Base-by-base conservation (phyloP, 2,888 invertebrate genomes). In the Epirrhoe tristata region DNA sequence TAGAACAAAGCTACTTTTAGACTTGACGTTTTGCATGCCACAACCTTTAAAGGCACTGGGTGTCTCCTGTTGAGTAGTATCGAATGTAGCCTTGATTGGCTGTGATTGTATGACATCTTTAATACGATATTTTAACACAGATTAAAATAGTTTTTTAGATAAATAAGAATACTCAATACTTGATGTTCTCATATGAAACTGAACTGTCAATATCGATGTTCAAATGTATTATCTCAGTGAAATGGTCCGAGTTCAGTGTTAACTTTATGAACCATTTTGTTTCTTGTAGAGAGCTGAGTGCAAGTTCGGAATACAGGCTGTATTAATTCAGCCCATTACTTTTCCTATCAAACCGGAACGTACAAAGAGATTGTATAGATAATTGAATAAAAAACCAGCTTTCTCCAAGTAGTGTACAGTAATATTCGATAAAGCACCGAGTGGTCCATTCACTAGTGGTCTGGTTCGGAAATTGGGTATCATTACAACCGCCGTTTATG, bases 401-500 rank as follows among this genome's bases (percentile, higher is more conserved):
- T 68, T 68, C 68, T 64, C 68, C 55, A 5, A 34, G 66, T 70
- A 56, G 63, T 32, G 63, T 63, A 67, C 66, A 65, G 67, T 58
- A 63, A 43, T 64, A 66, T 74, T 76, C 75, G 75, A 77, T 81
- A 77, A 81, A 80, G 71, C 75, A 78, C 75, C 76, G 74, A 78
- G 75, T 63, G 66, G 17, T 67, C 73, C 78, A 76, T 78, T 81
- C 78, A 78, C 76, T 72, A 66, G 66, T 53, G 73, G 64, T 77
- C 72, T 59, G 39, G 79, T 82, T 84, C 80, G 79, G 78, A 85
- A 88, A 88, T 86, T 87, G 84, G 78, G 82, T 82, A 81, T 86
- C 86, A 88, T 89, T 88, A 89, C 77, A 66, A 62, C 63, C 74
- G 72, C 80, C 83, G 79, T 79, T 86, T 86, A 87, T 79, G 84